Evolutionary conservation across 2,888 invertebrate genomes (phyloP).

Genomic region (Incurvaria masculella): DNA sequence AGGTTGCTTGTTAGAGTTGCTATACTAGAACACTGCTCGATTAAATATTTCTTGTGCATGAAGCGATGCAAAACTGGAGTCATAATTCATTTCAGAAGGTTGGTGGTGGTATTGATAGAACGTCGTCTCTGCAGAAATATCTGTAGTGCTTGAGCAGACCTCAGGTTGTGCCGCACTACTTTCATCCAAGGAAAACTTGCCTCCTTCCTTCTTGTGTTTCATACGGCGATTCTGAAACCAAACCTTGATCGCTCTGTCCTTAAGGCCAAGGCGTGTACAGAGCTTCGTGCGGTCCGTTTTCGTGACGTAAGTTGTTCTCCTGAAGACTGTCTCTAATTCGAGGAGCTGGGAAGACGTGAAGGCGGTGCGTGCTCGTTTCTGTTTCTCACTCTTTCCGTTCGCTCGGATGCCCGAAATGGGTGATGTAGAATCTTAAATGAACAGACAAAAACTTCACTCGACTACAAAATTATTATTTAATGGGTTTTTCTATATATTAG

Average conservation of each 20-base stretch:
- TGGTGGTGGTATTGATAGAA: not conserved
- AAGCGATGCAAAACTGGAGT: not conserved
- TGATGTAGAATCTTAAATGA: no score
- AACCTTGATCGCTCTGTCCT: constrained; percentile 75
- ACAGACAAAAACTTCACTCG: no score
- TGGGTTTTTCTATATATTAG: no score
- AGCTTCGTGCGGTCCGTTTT: constrained; percentile 66
- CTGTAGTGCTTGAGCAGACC: not conserved
- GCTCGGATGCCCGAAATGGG: no score
- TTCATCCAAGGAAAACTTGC: constrained; percentile 1
- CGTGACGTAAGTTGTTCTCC: constrained; percentile 62
- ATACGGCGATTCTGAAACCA: constrained; percentile 85
- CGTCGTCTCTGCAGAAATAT: not conserved
- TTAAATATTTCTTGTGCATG: not conserved
- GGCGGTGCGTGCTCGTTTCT: constrained; percentile 67
- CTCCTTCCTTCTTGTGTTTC: constrained; percentile 63
- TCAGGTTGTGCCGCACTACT: not conserved
- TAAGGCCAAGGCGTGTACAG: constrained; percentile 58
- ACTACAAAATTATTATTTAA: no score
- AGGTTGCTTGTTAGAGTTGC: no score
- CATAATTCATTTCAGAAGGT: not conserved
- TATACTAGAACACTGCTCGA: not conserved
- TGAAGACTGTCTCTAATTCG: constrained; percentile 68
- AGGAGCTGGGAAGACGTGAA: constrained; percentile 71
- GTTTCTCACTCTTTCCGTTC: constrained; percentile 22